phyloP scores from a whole-genome alignment of 2,797 vertebrate genomes.

The Anableps anableps region DNA sequence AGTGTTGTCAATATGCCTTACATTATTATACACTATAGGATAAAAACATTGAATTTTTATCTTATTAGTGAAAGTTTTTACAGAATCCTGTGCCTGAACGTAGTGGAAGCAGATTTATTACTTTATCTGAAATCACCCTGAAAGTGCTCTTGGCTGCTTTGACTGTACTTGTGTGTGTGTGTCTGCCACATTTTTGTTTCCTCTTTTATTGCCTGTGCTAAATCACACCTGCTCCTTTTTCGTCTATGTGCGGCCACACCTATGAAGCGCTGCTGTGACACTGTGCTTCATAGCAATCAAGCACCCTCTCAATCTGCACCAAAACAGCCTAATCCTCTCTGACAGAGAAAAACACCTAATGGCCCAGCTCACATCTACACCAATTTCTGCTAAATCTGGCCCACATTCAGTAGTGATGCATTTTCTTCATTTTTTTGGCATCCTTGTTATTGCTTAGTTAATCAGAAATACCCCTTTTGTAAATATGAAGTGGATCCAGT shows the following conservation, averaged over 20 bases:
- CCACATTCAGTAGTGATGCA: conserved; percentile 16
- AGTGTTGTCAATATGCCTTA: conserved; percentile 53
- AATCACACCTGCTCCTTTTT: conserved; percentile 93
- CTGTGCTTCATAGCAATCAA: conserved; percentile 95
- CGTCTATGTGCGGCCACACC: conserved; percentile 90
- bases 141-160: conserved; percentile 76
- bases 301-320: conserved; percentile 90
- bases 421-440: conserved; percentile 24
- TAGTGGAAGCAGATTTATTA: conserved; percentile 52
- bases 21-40: conserved; percentile 43
- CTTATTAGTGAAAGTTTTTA: conserved; percentile 42
- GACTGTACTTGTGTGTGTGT: conserved; percentile 71
- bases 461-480: conserved; percentile 68
- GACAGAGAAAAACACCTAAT: conserved; percentile 93
- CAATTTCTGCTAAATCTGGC: conserved; percentile 31
- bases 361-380: conserved; percentile 83
- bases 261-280: conserved; percentile 89
- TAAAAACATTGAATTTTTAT: conserved; percentile 45
- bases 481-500: conserved; percentile 68
- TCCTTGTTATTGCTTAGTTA: conserved; percentile 60
- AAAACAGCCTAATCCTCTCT: conserved; percentile 93
- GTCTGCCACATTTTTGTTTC: conserved; percentile 62
- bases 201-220: conserved; percentile 85
- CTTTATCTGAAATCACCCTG: conserved; percentile 57
- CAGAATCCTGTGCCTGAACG: conserved; percentile 38